A percentile compares a stretch with the other conserved stretches of the same genome.
These are phyloP conservation scores for Acleris laterana DNA, from an alignment of 2,888 invertebrate species.

Conservation along the genomic window DNA sequence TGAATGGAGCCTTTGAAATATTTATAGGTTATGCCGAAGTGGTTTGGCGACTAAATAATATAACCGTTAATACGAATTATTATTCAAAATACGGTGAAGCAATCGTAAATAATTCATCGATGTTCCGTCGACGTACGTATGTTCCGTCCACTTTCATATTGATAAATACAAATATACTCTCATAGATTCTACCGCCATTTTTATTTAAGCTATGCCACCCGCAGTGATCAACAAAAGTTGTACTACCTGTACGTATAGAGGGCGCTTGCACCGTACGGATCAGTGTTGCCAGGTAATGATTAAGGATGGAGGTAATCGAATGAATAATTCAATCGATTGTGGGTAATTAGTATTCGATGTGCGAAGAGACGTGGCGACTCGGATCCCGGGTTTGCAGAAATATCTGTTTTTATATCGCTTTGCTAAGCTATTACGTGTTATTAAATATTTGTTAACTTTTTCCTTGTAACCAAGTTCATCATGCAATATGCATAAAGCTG, in stretches of 20 bases:
- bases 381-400: conserved; percentile 30
- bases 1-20: conserved; percentile 48
- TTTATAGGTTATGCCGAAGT: conserved; percentile 41
- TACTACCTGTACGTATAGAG: conserved; percentile 31
- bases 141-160: conserved; percentile 44
- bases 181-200: conserved; percentile 6
- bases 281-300: conserved; percentile 42
- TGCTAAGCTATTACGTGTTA: background rate
- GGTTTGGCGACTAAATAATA: conserved; percentile 38
- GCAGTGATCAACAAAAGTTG: background rate
- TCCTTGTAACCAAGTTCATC: no score
- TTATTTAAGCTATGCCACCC: conserved; percentile 7
- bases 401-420: conserved; percentile 7
- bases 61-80: conserved; percentile 43
- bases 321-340: conserved; percentile 58
- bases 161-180: conserved; percentile 38
- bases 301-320: conserved; percentile 49
- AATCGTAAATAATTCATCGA: conserved; percentile 31
- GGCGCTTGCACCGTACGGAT: conserved; percentile 38
- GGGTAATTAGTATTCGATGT: conserved; percentile 59
- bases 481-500: no score
- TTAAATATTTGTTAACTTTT: no score
- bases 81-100: conserved; percentile 23
- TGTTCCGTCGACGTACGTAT: background rate
- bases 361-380: conserved; percentile 46